These are phyloP conservation scores for Sphinx pinastri DNA, from an alignment of 2,888 invertebrate species.

Conservation along the genomic window DNA sequence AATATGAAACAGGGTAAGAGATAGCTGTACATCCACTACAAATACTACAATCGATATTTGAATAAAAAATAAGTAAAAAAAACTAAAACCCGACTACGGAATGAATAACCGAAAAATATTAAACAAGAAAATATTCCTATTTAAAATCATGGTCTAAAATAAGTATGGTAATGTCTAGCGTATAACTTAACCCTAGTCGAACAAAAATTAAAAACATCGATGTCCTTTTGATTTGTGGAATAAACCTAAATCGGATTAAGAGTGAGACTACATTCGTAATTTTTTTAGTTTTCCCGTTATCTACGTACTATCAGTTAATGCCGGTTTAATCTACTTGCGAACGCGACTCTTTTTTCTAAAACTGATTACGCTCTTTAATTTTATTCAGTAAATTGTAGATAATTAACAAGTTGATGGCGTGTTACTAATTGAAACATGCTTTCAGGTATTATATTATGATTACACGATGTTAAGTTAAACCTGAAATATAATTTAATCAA, in stretches of 20 bases:
- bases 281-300: slow-evolving; percentile 16
- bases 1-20: slow-evolving; percentile 2
- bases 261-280: neutral
- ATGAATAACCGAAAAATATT: too few relatives aligned
- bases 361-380: neutral
- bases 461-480: too few relatives aligned
- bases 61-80: too few relatives aligned
- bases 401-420: neutral
- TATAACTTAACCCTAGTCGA: too few relatives aligned
- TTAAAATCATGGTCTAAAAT: too few relatives aligned
- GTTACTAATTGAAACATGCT: neutral
- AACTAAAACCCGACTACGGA: too few relatives aligned
- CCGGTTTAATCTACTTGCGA: slow-evolving; percentile 14
- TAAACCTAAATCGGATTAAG: slow-evolving; percentile 11
- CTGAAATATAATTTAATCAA: too few relatives aligned
- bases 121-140: too few relatives aligned
- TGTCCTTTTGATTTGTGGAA: neutral
- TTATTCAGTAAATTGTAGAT: neutral
- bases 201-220: too few relatives aligned
- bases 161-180: too few relatives aligned
- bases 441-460: too few relatives aligned
- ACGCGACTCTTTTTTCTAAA: neutral
- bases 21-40: neutral
- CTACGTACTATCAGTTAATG: slow-evolving; percentile 17
- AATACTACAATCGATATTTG: neutral